Conservation (phyloP, 2,888 invertebrate genomes). For the Macrosiphum euphorbiae region DNA sequence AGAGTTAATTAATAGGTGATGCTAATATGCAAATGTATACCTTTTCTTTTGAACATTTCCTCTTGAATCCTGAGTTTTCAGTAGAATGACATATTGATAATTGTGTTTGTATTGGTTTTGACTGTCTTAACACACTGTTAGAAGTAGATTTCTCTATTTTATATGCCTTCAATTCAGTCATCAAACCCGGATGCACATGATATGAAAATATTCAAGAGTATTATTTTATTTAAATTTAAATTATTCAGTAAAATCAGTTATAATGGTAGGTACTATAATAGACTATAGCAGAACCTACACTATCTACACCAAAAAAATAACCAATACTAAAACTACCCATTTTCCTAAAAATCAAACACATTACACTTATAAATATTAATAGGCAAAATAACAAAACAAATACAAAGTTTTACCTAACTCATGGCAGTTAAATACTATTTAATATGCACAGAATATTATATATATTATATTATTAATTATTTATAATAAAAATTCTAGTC, state of each 20-base stretch:
- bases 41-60: constrained; percentile 14
- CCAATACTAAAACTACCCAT: too few relatives aligned
- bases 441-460: too few relatives aligned
- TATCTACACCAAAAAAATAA: neutral
- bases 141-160: constrained; percentile 3
- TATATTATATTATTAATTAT: neutral
- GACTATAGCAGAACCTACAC: neutral
- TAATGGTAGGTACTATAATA: neutral
- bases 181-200: too few relatives aligned
- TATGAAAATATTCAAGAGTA: constrained; percentile 15
- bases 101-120: constrained; percentile 7
- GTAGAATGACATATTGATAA: constrained; percentile 34
- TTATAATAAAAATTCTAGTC: constrained; percentile 22
- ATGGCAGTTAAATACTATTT: too few relatives aligned
- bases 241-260: constrained; percentile 31
- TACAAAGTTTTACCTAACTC: too few relatives aligned
- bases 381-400: too few relatives aligned
- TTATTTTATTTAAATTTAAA: constrained; percentile 27
- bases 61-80: constrained; percentile 17
- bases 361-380: too few relatives aligned
- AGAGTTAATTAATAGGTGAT: too few relatives aligned
- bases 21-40: neutral
- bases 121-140: neutral
- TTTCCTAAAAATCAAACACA: too few relatives aligned
- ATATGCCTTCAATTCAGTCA: constrained; percentile 9